Conservation (phyloP, 2,113 vertebrate genomes). For the Catharus minimus region DNA sequence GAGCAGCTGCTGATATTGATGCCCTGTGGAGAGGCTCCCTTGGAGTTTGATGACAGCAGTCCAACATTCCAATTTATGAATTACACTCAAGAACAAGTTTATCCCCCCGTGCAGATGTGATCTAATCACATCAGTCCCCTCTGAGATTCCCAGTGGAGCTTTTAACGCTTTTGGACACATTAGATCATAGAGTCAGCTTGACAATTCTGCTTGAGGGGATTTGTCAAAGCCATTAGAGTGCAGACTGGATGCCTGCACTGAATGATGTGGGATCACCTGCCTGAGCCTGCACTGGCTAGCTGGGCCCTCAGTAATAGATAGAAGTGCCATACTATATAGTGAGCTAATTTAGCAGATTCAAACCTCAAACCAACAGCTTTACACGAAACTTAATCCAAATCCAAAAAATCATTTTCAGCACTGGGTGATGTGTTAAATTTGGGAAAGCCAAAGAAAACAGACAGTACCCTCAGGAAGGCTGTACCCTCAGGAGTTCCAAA, state of each 20-base stretch:
- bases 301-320: background rate
- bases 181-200: background rate
- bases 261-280: background rate
- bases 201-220: constrained; percentile 18
- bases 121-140: background rate
- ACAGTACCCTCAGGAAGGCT: background rate
- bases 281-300: background rate
- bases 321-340: background rate
- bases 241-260: background rate
- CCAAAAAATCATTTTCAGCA: background rate
- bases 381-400: background rate
- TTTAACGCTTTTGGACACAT: constrained; percentile 1
- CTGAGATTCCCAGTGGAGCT: background rate
- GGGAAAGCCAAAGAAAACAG: background rate
- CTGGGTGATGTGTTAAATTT: background rate
- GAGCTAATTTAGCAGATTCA: background rate
- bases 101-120: constrained; percentile 15
- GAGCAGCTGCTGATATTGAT: background rate
- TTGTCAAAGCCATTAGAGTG: constrained; percentile 22
- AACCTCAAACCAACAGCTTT: background rate
- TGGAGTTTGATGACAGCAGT: background rate
- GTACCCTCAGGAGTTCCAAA: background rate
- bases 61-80: background rate
- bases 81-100: constrained; percentile 28
- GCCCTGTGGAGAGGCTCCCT: background rate